phyloP scores from a whole-genome alignment of 2,113 vertebrate species.

The Camelus bactrianus region DNA sequence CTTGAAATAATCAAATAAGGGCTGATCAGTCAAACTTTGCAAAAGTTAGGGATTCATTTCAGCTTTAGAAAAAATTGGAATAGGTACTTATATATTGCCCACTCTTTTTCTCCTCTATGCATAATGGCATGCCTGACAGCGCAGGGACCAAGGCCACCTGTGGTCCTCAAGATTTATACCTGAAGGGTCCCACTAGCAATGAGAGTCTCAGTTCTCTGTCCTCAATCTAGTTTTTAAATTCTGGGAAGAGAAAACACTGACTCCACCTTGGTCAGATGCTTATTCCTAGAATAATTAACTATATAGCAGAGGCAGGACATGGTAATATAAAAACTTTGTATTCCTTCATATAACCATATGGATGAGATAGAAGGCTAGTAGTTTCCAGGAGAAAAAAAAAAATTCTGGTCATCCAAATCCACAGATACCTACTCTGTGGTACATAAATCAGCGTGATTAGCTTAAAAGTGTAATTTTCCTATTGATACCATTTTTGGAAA shows the following conservation, averaged over 20 bases:
- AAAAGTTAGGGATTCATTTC: not conserved
- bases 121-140: not conserved
- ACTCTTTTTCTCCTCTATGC: not conserved
- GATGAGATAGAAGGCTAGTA: not conserved
- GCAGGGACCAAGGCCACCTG: not conserved
- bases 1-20: not conserved
- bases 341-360: not conserved
- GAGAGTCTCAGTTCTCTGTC: not conserved
- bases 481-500: not conserved
- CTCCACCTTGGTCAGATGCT: not conserved
- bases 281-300: not conserved
- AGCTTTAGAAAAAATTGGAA: not conserved
- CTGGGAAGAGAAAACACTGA: not conserved
- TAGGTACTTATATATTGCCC: not conserved
- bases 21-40: not conserved
- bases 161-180: not conserved
- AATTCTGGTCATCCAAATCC: not conserved
- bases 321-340: not conserved
- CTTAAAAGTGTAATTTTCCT: constrained; percentile 19
- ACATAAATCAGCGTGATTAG: not conserved
- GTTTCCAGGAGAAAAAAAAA: not conserved
- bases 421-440: not conserved
- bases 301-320: not conserved
- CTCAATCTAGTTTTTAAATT: not conserved
- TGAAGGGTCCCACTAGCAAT: not conserved